Evolutionary conservation across 1,140 invertebrate species (phyloP).

Genomic region (Bemisia tabaci): DNA sequence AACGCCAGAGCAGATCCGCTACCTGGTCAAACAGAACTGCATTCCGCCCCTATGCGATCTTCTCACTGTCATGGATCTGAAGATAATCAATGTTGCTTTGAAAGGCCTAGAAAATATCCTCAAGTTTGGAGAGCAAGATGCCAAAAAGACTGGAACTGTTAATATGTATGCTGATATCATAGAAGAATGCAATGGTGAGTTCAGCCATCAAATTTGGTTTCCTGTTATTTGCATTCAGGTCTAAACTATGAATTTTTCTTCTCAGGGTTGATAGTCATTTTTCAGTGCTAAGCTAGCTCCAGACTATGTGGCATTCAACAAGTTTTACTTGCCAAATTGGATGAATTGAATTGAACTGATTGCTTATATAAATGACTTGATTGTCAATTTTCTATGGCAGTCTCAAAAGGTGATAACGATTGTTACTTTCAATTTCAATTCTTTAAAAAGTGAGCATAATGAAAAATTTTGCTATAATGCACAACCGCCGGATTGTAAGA

Average conservation of each 20-base stretch:
- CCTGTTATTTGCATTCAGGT: background rate
- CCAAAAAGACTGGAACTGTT: conserved; percentile 46
- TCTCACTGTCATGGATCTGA: conserved; percentile 82
- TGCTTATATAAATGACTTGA: no score
- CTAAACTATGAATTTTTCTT: background rate
- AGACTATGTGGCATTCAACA: no score
- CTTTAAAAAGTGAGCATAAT: no score
- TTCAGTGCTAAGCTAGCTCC: no score
- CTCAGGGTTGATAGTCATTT: no score
- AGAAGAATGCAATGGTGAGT: conserved; percentile 90
- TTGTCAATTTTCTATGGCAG: no score
- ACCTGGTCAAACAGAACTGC: conserved; percentile 47
- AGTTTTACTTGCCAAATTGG: no score
- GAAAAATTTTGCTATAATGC: no score
- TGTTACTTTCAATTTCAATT: no score
- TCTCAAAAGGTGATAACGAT: no score
- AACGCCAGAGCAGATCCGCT: conserved; percentile 81
- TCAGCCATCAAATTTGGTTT: conserved; percentile 7
- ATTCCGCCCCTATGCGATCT: conserved; percentile 91
- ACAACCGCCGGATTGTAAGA: no score
- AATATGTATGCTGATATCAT: conserved; percentile 87
- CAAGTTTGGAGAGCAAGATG: conserved; percentile 75
- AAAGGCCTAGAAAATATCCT: conserved; percentile 95
- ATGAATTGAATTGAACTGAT: no score
- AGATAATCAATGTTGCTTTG: conserved; percentile 94